Percentiles rank a stretch among this genome's conserved stretches.
Conservation (phyloP, 2,797 vertebrate species). For the Myripristis jacobus region DNA sequence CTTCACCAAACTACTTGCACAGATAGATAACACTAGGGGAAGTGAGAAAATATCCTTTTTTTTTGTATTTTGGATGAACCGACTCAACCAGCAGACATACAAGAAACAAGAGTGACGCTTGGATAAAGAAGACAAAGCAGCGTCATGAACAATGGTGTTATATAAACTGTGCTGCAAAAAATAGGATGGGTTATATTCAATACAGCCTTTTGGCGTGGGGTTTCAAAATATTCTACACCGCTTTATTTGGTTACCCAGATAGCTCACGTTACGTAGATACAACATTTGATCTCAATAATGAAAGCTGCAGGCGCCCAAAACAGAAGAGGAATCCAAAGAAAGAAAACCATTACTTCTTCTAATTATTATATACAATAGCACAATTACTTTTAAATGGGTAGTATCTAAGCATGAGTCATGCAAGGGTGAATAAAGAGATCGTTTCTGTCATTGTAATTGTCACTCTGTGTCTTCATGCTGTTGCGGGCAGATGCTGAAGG, state of each 20-base stretch:
- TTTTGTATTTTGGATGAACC: no score
- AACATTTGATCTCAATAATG: slow-evolving; percentile 24
- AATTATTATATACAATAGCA: no score
- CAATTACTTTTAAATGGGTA: no score
- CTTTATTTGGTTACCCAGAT: slow-evolving; percentile 20
- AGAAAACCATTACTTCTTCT: no score
- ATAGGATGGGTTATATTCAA: no score
- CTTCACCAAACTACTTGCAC: no score
- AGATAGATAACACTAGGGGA: no score
- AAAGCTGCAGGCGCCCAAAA: slow-evolving; percentile 22
- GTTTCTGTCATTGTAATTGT: neutral
- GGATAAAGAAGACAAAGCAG: neutral
- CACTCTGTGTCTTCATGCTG: neutral
- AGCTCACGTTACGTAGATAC: slow-evolving; percentile 32
- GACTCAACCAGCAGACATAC: neutral
- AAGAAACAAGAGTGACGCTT: neutral
- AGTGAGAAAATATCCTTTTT: no score
- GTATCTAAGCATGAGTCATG: no score
- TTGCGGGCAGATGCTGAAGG: slow-evolving; percentile 88
- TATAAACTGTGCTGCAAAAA: neutral
- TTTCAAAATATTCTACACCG: slow-evolving; percentile 11
- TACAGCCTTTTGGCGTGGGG: neutral
- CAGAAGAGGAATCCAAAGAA: neutral
- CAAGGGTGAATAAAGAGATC: neutral
- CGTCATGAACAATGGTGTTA: neutral